A percentile compares a stretch with the other conserved stretches of the same genome.
Conservation (phyloP, 2,888 invertebrate genomes). For the Thalpophila matura region DNA sequence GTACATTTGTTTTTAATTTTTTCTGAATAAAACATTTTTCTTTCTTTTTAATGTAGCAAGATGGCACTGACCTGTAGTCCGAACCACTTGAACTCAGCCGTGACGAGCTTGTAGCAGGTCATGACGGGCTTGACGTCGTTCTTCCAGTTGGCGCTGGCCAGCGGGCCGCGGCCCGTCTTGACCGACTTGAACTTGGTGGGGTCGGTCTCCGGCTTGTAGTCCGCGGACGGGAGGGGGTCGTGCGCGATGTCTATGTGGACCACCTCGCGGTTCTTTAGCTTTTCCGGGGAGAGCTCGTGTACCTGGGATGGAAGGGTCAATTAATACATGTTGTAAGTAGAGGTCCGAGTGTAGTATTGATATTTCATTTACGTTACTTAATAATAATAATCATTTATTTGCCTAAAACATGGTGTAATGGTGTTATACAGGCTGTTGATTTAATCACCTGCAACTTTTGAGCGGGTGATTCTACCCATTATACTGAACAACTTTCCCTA, state of each 20-base stretch:
- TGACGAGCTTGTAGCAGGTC: constrained; percentile 99
- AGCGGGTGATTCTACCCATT: too few relatives aligned
- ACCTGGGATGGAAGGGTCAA: constrained; percentile 91
- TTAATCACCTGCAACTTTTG: too few relatives aligned
- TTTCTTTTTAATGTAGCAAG: too few relatives aligned
- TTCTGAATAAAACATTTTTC: too few relatives aligned
- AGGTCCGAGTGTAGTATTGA: too few relatives aligned
- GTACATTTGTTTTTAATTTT: too few relatives aligned
- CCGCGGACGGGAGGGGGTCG: constrained; percentile 94
- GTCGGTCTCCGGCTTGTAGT: constrained; percentile 95
- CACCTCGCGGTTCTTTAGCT: constrained; percentile 96
- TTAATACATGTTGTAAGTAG: neutral
- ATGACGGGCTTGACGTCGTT: constrained; percentile 95
- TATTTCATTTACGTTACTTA: too few relatives aligned
- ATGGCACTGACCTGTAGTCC: constrained; percentile 95
- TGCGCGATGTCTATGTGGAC: constrained; percentile 99
- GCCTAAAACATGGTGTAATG: too few relatives aligned
- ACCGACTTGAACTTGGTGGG: constrained; percentile 95
- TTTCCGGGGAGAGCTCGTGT: constrained; percentile 97
- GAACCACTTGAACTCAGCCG: constrained; percentile 99
- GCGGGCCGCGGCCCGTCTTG: constrained; percentile 98
- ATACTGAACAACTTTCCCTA: too few relatives aligned
- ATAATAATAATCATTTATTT: too few relatives aligned
- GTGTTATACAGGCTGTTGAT: too few relatives aligned
- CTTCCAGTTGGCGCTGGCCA: constrained; percentile 95